Conservation (phyloP, 2,888 invertebrate genomes). For the Lathronympha strigana region DNA sequence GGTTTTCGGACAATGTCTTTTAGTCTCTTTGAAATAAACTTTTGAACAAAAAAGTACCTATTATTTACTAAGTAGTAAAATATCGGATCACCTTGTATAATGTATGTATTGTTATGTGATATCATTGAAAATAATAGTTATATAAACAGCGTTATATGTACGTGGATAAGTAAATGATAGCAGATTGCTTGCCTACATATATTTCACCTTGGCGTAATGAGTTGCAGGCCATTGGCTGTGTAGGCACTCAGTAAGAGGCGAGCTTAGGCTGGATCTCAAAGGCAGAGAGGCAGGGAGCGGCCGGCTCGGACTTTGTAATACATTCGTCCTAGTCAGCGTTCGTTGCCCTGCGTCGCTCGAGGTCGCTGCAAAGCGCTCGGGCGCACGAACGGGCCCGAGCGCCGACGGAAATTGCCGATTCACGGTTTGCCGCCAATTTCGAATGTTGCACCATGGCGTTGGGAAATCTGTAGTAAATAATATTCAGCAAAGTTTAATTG, state of each 20-base stretch:
- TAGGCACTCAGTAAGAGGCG: conserved; percentile 76
- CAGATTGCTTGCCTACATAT: conserved; percentile 49
- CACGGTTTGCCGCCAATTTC: conserved; percentile 56
- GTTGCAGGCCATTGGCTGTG: conserved; percentile 65
- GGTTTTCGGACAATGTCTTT: neutral
- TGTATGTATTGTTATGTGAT: neutral
- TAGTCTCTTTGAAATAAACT: neutral
- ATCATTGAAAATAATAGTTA: conserved; percentile 1
- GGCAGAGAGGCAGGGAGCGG: conserved; percentile 80
- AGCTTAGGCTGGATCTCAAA: conserved; percentile 79
- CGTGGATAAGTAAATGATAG: conserved; percentile 50
- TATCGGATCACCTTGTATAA: neutral
- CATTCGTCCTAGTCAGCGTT: conserved; percentile 83
- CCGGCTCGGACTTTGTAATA: conserved; percentile 82
- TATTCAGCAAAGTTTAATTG: neutral
- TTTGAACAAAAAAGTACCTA: neutral
- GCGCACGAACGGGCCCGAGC: conserved; percentile 61
- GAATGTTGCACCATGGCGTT: conserved; percentile 45
- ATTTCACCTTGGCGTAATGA: conserved; percentile 78
- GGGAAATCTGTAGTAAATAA: neutral
- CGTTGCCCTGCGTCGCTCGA: conserved; percentile 78
- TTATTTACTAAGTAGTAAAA: neutral
- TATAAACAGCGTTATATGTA: conserved; percentile 21
- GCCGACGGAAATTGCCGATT: conserved; percentile 66
- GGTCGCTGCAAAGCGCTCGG: conserved; percentile 63